Evolutionary conservation across 2,888 invertebrate species (phyloP).

Genomic region (Synergus umbraculus): DNA sequence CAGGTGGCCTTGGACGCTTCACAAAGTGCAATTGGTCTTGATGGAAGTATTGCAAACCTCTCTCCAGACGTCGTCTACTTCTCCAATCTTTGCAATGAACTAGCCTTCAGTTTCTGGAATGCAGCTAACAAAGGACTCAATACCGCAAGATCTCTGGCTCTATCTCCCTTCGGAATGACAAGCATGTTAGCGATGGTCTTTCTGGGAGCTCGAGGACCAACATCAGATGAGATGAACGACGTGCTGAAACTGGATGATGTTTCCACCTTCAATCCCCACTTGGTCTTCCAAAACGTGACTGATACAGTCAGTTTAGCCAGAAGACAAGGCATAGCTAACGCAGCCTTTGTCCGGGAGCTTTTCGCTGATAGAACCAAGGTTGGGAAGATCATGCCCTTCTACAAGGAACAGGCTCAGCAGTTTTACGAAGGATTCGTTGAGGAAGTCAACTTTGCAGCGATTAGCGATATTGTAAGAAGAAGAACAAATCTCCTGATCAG

Average conservation of each 20-base stretch:
- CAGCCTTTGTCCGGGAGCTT: conserved; percentile 89
- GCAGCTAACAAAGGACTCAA: conserved; percentile 84
- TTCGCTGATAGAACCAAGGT: conserved; percentile 88
- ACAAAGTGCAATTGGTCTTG: conserved; percentile 82
- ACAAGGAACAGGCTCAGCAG: conserved; percentile 91
- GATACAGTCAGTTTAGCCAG: conserved; percentile 86
- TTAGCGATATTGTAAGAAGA: conserved; percentile 89
- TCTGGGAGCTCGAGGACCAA: conserved; percentile 90
- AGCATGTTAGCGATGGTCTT: conserved; percentile 95
- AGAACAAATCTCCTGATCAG: conserved; percentile 89
- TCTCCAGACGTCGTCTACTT: conserved; percentile 89
- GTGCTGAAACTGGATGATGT: conserved; percentile 90
- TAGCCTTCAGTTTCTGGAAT: conserved; percentile 91
- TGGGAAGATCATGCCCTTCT: conserved; percentile 90
- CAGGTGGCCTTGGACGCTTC: conserved; percentile 80
- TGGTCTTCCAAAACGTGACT: conserved; percentile 91
- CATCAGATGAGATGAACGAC: conserved; percentile 94
- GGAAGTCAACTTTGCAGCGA: conserved; percentile 89
- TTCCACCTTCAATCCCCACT: conserved; percentile 93
- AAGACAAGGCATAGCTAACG: conserved; percentile 86
- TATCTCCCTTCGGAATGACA: conserved; percentile 91
- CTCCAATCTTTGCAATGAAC: conserved; percentile 88
- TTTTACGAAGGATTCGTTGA: conserved; percentile 93
- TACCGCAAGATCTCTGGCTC: conserved; percentile 86
- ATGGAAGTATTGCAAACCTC: conserved; percentile 85